Evolutionary conservation across 2,113 vertebrate species (phyloP).

Genomic region (Otolemur garnettii): DNA sequence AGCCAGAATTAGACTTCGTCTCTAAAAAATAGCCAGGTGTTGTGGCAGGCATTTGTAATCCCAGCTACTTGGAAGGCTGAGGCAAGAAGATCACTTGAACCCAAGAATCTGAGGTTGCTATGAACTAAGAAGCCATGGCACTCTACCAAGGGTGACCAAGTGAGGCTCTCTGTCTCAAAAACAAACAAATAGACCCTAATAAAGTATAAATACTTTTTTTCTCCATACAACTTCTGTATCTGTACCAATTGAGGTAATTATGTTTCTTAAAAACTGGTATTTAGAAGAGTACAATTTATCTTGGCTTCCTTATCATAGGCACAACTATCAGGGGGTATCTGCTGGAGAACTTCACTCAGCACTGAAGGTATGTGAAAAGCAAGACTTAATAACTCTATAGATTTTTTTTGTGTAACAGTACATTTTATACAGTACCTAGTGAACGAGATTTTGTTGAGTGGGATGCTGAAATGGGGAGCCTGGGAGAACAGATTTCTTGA

Average conservation of each 20-base stretch:
- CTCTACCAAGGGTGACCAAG: too few species aligned
- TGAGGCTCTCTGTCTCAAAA: too few species aligned
- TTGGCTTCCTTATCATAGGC: background rate
- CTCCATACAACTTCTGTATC: background rate
- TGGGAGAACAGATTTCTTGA: slow-evolving; percentile 90
- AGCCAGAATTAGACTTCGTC: too few species aligned
- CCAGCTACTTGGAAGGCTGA: too few species aligned
- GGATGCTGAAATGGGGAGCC: slow-evolving; percentile 86
- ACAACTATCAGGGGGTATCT: background rate
- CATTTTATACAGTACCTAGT: slow-evolving; percentile 87
- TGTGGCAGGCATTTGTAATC: too few species aligned
- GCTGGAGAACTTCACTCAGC: slow-evolving; percentile 1
- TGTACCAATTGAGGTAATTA: background rate
- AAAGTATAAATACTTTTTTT: slow-evolving; percentile 52
- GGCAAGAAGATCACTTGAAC: too few species aligned
- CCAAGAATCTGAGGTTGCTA: too few species aligned
- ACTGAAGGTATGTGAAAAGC: slow-evolving; percentile 30
- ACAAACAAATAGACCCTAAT: too few species aligned
- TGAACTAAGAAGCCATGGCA: too few species aligned
- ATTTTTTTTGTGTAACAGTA: slow-evolving; percentile 50
- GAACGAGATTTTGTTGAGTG: slow-evolving; percentile 85
- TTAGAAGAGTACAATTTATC: background rate
- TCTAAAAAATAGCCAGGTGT: too few species aligned
- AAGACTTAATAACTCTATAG: background rate
- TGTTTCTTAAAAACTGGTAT: slow-evolving; percentile 22